Percentiles rank a stretch among this genome's conserved stretches.
phyloP scores from a whole-genome alignment of 1,140 invertebrate genomes.

The Tetraneura akinire region DNA sequence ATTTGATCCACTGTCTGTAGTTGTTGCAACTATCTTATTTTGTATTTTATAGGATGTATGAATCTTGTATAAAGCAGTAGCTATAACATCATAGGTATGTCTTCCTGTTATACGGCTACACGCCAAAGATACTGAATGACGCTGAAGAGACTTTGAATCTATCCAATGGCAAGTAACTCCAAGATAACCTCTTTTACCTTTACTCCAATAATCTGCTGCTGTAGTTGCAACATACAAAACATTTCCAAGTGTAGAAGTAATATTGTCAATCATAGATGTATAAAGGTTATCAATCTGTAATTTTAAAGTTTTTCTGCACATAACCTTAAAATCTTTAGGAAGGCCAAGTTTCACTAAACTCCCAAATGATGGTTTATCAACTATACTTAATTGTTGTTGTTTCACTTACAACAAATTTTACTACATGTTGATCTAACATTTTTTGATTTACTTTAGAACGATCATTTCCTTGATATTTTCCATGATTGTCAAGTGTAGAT shows the following conservation, averaged over 20 bases:
- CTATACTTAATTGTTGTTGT: neutral
- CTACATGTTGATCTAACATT: too few relatives aligned
- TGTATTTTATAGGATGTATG: constrained; percentile 28
- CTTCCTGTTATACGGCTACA: neutral
- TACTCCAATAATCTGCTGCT: neutral
- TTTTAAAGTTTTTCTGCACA: neutral
- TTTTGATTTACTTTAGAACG: too few relatives aligned
- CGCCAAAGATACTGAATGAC: neutral
- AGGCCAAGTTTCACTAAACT: neutral
- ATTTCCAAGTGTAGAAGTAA: neutral
- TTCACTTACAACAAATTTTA: constrained; percentile 13
- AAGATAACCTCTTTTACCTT: neutral
- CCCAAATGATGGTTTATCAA: neutral
- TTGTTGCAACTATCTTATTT: constrained; percentile 18
- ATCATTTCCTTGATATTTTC: too few relatives aligned
- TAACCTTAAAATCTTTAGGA: neutral
- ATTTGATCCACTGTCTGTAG: constrained; percentile 17
- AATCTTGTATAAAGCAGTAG: constrained; percentile 10
- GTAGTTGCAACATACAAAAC: neutral
- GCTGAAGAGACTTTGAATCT: neutral
- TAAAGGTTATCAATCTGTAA: neutral
- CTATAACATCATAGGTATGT: neutral
- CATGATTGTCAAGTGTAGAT: too few relatives aligned
- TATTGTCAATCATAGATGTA: neutral
- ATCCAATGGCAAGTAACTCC: neutral